phyloP scores from a whole-genome alignment of 2,113 vertebrate species.

The Tachycineta bicolor region DNA sequence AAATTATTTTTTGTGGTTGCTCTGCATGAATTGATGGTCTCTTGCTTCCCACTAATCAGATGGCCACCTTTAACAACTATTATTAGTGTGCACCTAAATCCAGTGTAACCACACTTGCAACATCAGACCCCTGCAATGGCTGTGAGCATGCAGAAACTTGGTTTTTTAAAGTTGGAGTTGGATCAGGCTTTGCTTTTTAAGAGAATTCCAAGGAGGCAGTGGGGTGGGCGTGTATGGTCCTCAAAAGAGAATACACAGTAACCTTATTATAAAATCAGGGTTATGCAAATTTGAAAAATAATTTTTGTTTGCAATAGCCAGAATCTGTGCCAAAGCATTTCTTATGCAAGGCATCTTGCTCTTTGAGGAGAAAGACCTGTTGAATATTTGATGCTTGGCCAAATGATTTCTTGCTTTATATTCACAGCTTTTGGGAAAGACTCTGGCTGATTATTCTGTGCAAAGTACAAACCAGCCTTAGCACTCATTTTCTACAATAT shows the following conservation, averaged over 20 bases:
- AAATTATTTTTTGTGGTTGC: background rate
- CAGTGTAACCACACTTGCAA: background rate
- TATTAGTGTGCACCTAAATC: background rate
- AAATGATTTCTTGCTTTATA: constrained; percentile 58
- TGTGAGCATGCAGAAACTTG: background rate
- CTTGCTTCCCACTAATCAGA: background rate
- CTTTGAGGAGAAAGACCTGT: constrained; percentile 26
- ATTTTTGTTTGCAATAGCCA: background rate
- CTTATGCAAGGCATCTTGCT: constrained; percentile 15
- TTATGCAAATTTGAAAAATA: background rate
- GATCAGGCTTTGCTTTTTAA: background rate
- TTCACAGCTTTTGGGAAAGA: constrained; percentile 48
- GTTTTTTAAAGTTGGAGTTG: background rate
- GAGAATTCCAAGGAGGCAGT: background rate
- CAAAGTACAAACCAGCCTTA: constrained; percentile 22
- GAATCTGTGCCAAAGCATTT: constrained; percentile 16
- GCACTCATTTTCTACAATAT: background rate
- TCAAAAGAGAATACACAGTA: background rate
- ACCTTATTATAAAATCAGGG: background rate
- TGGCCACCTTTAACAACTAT: background rate
- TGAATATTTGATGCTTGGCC: constrained; percentile 44
- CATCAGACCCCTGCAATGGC: background rate
- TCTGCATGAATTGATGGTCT: background rate
- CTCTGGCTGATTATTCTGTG: constrained; percentile 34
- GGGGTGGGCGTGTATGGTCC: background rate